These are phyloP conservation scores for Tinamus major DNA, from an alignment of 2,797 vertebrate genomes.

Conservation along the genomic window DNA sequence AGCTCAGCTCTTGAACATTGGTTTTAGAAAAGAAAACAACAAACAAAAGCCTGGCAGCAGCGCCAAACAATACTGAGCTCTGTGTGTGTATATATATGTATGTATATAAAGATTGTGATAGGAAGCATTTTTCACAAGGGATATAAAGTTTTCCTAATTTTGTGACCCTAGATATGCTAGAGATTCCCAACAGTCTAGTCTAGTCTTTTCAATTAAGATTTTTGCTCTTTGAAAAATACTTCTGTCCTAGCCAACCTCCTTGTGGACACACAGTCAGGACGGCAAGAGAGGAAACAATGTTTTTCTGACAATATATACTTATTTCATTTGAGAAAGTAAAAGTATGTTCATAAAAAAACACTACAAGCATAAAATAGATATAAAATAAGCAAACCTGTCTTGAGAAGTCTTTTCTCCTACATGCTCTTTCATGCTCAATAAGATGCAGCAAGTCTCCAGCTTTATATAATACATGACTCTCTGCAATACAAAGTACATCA, in stretches of 20 bases:
- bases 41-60: slow-evolving; percentile 23
- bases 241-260: background rate
- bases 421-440: background rate
- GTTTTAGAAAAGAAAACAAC: background rate
- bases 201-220: background rate
- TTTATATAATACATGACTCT: background rate
- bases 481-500: background rate
- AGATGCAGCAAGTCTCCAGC: background rate
- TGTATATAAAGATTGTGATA: slow-evolving; percentile 27
- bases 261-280: background rate
- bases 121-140: slow-evolving; percentile 37
- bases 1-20: slow-evolving; percentile 25
- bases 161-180: background rate
- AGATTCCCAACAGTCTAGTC: background rate
- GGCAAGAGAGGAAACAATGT: background rate
- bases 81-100: background rate
- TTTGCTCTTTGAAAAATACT: background rate
- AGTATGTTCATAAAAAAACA: background rate
- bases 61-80: slow-evolving; percentile 34
- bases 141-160: background rate
- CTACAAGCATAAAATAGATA: background rate
- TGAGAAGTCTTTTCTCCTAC: background rate
- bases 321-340: background rate
- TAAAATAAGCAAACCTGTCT: background rate
- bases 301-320: background rate